Evolutionary conservation across 2,888 invertebrate genomes (phyloP).

Genomic region (Ditylenchus weischeri): DNA sequence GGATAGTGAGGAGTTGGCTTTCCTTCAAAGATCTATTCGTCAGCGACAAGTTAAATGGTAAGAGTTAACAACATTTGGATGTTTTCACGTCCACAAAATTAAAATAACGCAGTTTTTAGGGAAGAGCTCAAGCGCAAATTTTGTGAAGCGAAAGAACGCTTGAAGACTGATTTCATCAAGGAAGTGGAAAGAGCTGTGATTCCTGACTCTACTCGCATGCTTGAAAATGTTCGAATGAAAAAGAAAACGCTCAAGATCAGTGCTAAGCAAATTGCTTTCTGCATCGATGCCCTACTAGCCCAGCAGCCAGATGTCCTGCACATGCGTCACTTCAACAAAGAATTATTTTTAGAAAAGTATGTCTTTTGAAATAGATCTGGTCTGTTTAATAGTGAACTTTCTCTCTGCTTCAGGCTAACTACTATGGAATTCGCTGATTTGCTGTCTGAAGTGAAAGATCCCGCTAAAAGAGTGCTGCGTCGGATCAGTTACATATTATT

Average conservation of each 20-base stretch:
- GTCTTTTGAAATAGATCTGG: neutral
- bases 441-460: neutral
- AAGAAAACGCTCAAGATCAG: neutral
- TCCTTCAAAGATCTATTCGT: neutral
- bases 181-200: slow-evolving; percentile 14
- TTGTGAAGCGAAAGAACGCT: slow-evolving; percentile 11
- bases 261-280: neutral
- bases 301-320: neutral
- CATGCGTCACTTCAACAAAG: slow-evolving; percentile 4
- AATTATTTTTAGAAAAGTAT: neutral
- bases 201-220: neutral
- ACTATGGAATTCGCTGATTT: too few relatives aligned
- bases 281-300: neutral
- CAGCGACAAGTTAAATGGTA: slow-evolving; percentile 6
- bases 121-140: slow-evolving; percentile 6
- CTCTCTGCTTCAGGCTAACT: too few relatives aligned
- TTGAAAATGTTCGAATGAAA: neutral
- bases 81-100: neutral
- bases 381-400: neutral
- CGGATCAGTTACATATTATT: slow-evolving; percentile 1
- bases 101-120: neutral
- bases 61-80: neutral
- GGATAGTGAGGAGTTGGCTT: neutral
- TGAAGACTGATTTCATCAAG: slow-evolving; percentile 6
- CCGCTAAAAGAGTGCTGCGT: neutral